Conservation (phyloP, 2,797 vertebrate species). For the Myotis myotis region DNA sequence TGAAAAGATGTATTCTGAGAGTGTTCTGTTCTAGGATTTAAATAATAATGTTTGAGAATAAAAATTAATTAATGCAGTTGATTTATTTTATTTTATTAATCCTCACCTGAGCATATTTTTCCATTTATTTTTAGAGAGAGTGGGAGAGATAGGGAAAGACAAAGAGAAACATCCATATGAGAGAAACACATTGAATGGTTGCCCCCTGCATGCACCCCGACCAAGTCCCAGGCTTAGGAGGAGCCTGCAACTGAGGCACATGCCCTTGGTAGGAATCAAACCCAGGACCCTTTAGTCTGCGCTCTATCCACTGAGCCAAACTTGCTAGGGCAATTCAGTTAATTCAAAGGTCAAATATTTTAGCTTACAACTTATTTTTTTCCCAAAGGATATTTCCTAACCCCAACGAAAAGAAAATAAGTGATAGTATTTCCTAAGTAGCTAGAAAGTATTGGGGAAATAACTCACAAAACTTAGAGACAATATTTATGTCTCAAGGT, state of each 20-base stretch:
- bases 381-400: not conserved
- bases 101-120: no score
- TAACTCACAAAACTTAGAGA: not conserved
- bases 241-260: no score
- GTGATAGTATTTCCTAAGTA: not conserved
- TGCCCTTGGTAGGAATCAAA: no score
- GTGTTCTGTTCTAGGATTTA: not conserved
- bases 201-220: no score
- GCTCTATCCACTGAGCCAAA: no score
- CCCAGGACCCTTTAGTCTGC: no score
- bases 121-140: no score
- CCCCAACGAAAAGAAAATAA: not conserved
- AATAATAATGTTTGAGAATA: not conserved
- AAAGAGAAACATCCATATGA: no score
- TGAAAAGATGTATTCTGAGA: not conserved
- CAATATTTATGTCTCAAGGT: conserved; percentile 14
- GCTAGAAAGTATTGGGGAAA: not conserved
- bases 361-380: not conserved
- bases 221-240: no score
- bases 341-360: not conserved
- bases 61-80: not conserved
- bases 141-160: no score
- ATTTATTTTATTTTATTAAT: no score
- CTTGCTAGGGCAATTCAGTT: not conserved
- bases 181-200: no score